phyloP scores from a whole-genome alignment of 1,140 invertebrate species.

The Aphaenogaster floridana region DNA sequence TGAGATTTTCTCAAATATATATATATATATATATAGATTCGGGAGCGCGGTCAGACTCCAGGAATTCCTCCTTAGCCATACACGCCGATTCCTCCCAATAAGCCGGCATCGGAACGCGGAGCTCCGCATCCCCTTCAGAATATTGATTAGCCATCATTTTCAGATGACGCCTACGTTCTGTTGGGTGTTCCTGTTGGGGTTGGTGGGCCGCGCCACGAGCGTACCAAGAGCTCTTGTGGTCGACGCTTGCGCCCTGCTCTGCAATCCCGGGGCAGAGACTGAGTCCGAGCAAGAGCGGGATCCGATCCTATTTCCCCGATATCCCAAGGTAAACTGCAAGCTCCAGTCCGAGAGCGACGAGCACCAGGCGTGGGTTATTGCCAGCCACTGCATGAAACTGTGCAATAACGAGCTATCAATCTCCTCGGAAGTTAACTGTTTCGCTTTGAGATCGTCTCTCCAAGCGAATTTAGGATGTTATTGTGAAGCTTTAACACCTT shows the following conservation, averaged over 20 bases:
- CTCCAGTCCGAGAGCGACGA: slow-evolving; percentile 59
- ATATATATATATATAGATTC: background rate
- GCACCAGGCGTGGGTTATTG: slow-evolving; percentile 68
- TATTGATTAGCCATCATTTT: slow-evolving; percentile 87
- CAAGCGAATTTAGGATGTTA: slow-evolving; percentile 1
- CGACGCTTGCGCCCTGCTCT: slow-evolving; percentile 73
- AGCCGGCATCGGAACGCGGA: slow-evolving; percentile 66
- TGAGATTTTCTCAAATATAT: background rate
- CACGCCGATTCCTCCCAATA: slow-evolving; percentile 39
- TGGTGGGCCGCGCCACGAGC: slow-evolving; percentile 78
- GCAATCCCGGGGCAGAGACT: slow-evolving; percentile 47
- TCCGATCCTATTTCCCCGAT: slow-evolving; percentile 10
- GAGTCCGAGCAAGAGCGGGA: slow-evolving; percentile 24
- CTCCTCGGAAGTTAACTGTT: slow-evolving; percentile 24
- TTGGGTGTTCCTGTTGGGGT: slow-evolving; percentile 79
- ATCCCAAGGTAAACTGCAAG: slow-evolving; percentile 45
- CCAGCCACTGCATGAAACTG: slow-evolving; percentile 64
- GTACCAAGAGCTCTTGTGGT: slow-evolving; percentile 52
- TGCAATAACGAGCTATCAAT: background rate
- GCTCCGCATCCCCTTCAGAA: slow-evolving; percentile 67
- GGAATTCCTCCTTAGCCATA: slow-evolving; percentile 68
- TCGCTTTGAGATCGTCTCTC: slow-evolving; percentile 34
- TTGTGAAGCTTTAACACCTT: slow-evolving; percentile 13
- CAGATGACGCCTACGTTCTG: slow-evolving; percentile 81
- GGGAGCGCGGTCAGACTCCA: slow-evolving; percentile 22